Base-by-base conservation (phyloP, 2,113 vertebrate species). In the Strix uralensis region DNA sequence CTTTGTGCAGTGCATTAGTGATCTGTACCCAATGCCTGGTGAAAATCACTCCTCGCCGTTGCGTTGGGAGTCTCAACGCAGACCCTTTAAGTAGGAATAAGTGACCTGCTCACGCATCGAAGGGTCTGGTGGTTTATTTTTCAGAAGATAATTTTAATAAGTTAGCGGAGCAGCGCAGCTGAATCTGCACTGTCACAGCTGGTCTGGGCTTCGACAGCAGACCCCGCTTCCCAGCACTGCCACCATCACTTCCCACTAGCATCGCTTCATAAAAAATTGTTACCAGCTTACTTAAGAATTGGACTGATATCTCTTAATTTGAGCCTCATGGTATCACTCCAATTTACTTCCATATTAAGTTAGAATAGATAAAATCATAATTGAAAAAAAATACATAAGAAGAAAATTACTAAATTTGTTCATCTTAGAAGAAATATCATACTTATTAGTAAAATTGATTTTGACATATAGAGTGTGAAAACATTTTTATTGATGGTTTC, bases 1-100 rank as follows among this genome's bases (percentile, higher is more conserved):
- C 83, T 97, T 97, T 97, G 96, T 97, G 93, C 88, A 25, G 34
- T 91, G 81, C 55, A 44, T 97, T 94, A 97, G 90, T 86, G 79
- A 90, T 93, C 88, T 93, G n/a, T 95, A 88, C 65, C 95, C 96
- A 74, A n/a, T 86, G 94, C 54, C 86, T 91, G 87, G 23, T 63
- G 82, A 95, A 96, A 94, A 94, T 57, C 88, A 51, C 91, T 88
- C 80, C 82, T 57, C 21, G 59, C 91, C 61, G 3, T 90, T 63
- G 92, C 52, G 2, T 32, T 30, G 58, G 73, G 65, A 96, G 46
- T 58, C 77, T 92, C 81, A 69, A 3, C 82, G 77, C 80, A 81
- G 71, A 65, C 81, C 38, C 49, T 91, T 78, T 51, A 70, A 87
- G 40, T 10, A 69, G 89, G 79, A 94, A 92, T 87, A 92, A 97